Conservation (phyloP, 2,888 invertebrate genomes). For the Tetragonisca angustula region DNA sequence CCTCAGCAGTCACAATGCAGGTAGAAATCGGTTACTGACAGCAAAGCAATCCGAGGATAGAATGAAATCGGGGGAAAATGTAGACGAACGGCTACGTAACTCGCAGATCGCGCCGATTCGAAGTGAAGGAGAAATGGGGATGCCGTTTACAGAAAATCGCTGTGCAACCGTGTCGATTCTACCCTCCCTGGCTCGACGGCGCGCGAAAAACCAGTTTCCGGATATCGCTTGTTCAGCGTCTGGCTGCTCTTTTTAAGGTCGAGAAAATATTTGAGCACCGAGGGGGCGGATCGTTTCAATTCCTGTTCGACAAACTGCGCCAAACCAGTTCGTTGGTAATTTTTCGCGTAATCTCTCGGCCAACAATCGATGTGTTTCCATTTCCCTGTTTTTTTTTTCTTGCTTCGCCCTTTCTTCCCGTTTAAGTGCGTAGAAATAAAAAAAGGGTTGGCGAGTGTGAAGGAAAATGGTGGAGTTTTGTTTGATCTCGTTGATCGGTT, state of each 20-base stretch:
- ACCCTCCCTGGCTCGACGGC: neutral
- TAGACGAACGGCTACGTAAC: neutral
- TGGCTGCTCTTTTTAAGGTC: neutral
- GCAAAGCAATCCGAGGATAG: neutral
- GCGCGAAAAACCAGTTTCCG: neutral
- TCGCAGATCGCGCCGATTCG: too few species aligned
- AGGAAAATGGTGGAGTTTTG: too few species aligned
- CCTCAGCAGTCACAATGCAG: neutral
- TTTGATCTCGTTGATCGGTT: neutral
- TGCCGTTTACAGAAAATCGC: neutral
- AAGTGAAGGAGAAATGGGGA: neutral
- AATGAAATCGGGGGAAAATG: neutral
- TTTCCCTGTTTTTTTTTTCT: neutral
- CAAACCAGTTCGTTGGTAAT: neutral
- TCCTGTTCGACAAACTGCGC: neutral
- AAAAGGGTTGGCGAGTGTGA: neutral
- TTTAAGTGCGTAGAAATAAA: neutral
- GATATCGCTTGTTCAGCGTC: constrained; percentile 14
- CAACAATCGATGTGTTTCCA: neutral
- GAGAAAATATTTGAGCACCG: constrained; percentile 2
- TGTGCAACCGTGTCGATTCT: neutral
- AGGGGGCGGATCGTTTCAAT: neutral
- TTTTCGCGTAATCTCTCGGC: neutral
- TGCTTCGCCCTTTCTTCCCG: too few species aligned
- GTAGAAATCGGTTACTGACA: neutral